These are phyloP conservation scores for Melanotaenia parkinsoni DNA, from an alignment of 2,797 vertebrate genomes.

Conservation along the genomic window DNA sequence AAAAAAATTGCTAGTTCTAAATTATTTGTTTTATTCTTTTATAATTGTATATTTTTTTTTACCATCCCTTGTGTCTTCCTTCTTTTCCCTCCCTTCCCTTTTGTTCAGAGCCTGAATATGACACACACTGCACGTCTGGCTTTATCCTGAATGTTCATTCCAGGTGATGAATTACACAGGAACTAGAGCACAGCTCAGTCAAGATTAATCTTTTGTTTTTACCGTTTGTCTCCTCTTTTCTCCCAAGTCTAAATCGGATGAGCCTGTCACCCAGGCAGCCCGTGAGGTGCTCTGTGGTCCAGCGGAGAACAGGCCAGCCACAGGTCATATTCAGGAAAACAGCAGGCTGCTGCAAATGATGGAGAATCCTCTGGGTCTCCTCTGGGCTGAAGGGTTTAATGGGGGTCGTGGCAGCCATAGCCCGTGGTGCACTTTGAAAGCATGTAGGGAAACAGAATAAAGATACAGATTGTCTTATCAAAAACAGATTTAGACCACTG, in stretches of 20 bases:
- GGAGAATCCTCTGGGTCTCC: constrained; percentile 84
- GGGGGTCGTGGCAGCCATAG: constrained; percentile 63
- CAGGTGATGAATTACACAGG: constrained; percentile 5
- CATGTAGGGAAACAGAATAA: not conserved
- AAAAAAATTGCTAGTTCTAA: too few relatives aligned
- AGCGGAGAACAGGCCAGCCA: constrained; percentile 88
- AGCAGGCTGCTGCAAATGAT: constrained; percentile 86
- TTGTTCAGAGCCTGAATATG: not conserved
- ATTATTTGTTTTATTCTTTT: not conserved
- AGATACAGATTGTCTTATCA: not conserved
- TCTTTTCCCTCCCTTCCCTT: too few relatives aligned
- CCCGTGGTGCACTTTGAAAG: constrained; percentile 2
- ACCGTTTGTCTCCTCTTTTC: constrained; percentile 81
- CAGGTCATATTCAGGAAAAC: constrained; percentile 89
- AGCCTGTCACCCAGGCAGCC: constrained; percentile 77
- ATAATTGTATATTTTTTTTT: too few relatives aligned
- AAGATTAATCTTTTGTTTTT: constrained; percentile 47
- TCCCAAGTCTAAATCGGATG: constrained; percentile 90
- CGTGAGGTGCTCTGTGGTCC: constrained; percentile 87
- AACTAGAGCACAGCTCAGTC: not conserved
- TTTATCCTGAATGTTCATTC: not conserved
- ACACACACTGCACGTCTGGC: not conserved
- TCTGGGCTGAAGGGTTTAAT: constrained; percentile 88
- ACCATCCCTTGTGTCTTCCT: too few relatives aligned
- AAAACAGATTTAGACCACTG: not conserved